phyloP scores from a whole-genome alignment of 2,888 invertebrate genomes.

The Drosophila atripex region DNA sequence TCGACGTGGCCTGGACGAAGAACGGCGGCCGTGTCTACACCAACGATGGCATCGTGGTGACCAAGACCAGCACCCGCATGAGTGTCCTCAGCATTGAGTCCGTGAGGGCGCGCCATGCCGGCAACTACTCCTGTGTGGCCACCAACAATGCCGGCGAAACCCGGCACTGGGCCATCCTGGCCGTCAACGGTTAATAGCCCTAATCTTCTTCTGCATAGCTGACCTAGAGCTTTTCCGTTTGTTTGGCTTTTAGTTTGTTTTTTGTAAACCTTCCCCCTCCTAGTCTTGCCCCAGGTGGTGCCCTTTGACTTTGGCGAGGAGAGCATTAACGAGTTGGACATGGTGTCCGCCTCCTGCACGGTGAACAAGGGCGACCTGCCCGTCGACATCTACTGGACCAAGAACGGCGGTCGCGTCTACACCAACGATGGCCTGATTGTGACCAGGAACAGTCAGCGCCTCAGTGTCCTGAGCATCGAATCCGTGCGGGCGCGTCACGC shows the following conservation, averaged over 20 bases:
- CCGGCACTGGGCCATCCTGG: slow-evolving; percentile 86
- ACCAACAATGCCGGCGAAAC: slow-evolving; percentile 86
- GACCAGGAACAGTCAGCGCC: slow-evolving; percentile 86
- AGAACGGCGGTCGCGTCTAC: slow-evolving; percentile 84
- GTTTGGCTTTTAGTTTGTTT: slow-evolving; percentile 35
- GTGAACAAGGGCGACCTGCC: slow-evolving; percentile 92
- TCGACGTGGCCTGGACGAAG: slow-evolving; percentile 89
- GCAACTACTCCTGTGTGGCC: slow-evolving; percentile 87
- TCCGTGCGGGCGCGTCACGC: slow-evolving; percentile 86
- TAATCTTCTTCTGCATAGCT: slow-evolving; percentile 20
- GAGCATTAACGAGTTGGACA: slow-evolving; percentile 88
- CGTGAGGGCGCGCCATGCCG: slow-evolving; percentile 86
- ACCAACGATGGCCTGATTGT: slow-evolving; percentile 86
- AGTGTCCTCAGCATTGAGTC: slow-evolving; percentile 87
- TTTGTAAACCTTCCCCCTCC: slow-evolving; percentile 19
- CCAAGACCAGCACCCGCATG: slow-evolving; percentile 87
- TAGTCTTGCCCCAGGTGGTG: slow-evolving; percentile 89
- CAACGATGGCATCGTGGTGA: slow-evolving; percentile 86
- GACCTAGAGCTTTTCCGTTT: slow-evolving; percentile 8
- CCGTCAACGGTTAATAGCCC: slow-evolving; percentile 85
- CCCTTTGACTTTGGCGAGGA: slow-evolving; percentile 89
- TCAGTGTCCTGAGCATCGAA: slow-evolving; percentile 87
- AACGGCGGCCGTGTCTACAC: slow-evolving; percentile 84
- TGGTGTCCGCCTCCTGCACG: slow-evolving; percentile 89
- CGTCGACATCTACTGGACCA: slow-evolving; percentile 89